Conservation (phyloP, 35 echinoderm and acorn worm genomes). For the Acanthaster planci region DNA sequence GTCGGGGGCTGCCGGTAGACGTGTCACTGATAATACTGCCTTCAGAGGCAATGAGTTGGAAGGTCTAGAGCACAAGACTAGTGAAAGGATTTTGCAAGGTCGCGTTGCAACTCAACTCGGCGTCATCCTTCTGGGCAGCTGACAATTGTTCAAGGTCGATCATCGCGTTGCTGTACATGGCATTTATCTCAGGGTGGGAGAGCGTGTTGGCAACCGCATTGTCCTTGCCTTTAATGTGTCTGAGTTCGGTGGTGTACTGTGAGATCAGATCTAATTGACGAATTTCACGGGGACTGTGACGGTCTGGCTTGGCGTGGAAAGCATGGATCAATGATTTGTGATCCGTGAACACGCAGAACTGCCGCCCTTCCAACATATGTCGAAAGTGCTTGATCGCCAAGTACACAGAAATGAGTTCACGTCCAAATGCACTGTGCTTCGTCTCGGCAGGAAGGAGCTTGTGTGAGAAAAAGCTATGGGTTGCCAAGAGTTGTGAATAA, state of each 20-base stretch:
- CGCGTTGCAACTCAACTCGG: constrained; percentile 1
- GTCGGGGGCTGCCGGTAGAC: constrained; percentile 36
- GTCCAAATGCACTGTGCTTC: constrained; percentile 23
- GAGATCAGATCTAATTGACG: constrained; percentile 44
- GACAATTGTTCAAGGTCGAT: constrained; percentile 15
- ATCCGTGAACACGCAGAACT: constrained; percentile 35
- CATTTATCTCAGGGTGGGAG: constrained; percentile 17
- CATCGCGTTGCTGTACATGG: background rate
- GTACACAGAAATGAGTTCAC: constrained; percentile 40
- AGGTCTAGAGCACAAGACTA: background rate
- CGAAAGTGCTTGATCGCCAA: constrained; percentile 40
- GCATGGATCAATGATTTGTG: constrained; percentile 44
- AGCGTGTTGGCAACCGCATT: constrained; percentile 24
- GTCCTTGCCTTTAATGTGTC: constrained; percentile 29
- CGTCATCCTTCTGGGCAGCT: constrained; percentile 41
- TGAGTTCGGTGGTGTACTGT: constrained; percentile 43
- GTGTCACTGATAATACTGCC: constrained; percentile 35
- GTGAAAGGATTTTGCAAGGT: background rate
- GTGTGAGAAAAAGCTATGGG: constrained; percentile 1
- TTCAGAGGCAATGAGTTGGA: background rate
- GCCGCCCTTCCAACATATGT: constrained; percentile 34
- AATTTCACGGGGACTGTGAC: constrained; percentile 40
- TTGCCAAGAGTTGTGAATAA: constrained; percentile 32
- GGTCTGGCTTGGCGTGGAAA: constrained; percentile 21
- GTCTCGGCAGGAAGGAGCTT: background rate